phyloP scores from a whole-genome alignment of 1,140 invertebrate genomes.

The Dysdera silvatica region DNA sequence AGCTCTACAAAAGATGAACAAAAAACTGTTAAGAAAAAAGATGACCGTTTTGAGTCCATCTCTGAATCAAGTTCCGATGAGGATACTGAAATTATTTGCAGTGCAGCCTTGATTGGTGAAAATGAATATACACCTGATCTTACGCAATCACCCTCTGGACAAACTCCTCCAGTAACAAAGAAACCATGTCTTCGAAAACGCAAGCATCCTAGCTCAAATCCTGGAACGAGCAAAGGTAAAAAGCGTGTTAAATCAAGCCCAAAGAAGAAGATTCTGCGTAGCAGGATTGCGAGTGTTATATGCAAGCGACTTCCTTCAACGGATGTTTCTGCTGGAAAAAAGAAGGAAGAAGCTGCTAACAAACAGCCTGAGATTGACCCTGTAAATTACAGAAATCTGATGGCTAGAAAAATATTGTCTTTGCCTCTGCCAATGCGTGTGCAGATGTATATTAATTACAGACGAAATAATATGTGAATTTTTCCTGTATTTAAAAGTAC shows the following conservation, averaged over 20 bases:
- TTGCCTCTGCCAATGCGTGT: slow-evolving; percentile 53
- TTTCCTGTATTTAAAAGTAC: too few relatives aligned
- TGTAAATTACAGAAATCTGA: slow-evolving; percentile 38
- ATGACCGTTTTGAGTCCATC: too few relatives aligned
- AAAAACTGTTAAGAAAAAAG: too few relatives aligned
- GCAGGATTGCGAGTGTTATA: slow-evolving; percentile 13
- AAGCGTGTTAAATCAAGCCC: neutral
- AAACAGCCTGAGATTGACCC: slow-evolving; percentile 9
- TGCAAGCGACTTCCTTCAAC: slow-evolving; percentile 20
- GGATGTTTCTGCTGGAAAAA: slow-evolving; percentile 10
- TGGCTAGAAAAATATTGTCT: slow-evolving; percentile 49
- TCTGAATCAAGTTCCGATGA: neutral
- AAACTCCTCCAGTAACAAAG: neutral
- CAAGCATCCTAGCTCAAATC: neutral
- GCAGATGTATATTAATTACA: slow-evolving; percentile 52
- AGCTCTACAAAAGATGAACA: too few relatives aligned
- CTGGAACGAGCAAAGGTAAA: neutral
- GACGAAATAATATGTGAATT: slow-evolving; percentile 32
- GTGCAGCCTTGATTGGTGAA: neutral
- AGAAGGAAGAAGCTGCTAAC: slow-evolving; percentile 11
- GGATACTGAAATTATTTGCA: neutral
- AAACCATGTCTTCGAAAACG: neutral
- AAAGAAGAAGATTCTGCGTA: neutral
- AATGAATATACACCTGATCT: neutral
- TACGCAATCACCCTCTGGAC: neutral